Evolutionary conservation across 2,113 vertebrate genomes (phyloP).

Genomic region (Siniperca knerii): DNA sequence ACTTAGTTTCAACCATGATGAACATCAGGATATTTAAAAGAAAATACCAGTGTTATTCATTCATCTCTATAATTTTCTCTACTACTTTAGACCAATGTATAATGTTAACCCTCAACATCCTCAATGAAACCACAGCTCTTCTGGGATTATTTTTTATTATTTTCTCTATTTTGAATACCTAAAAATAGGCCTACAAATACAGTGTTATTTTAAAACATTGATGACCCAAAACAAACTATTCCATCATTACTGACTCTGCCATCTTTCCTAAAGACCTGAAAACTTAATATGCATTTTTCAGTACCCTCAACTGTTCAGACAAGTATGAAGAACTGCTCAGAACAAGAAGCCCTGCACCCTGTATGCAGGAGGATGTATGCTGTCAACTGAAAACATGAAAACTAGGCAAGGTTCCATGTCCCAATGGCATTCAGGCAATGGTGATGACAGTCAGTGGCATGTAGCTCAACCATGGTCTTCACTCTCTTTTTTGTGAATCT

Average conservation of each 20-base stretch:
- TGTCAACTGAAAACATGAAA: constrained; percentile 31
- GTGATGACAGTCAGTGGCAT: constrained; percentile 4
- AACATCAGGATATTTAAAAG: constrained; percentile 46
- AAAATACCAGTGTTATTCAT: constrained; percentile 22
- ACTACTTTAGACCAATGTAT: neutral
- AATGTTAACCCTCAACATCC: neutral
- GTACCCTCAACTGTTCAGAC: constrained; percentile 1
- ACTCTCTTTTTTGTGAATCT: neutral
- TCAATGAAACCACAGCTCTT: neutral
- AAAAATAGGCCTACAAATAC: neutral
- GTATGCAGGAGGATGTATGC: constrained; percentile 8
- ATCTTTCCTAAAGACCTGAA: neutral
- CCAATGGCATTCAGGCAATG: neutral
- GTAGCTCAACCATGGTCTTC: neutral
- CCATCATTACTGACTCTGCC: neutral
- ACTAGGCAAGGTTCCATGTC: neutral
- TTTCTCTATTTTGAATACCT: constrained; percentile 2
- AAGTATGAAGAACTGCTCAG: neutral
- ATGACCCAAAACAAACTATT: neutral
- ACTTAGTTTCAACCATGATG: constrained; percentile 32
- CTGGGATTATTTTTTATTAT: neutral
- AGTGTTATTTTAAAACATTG: neutral
- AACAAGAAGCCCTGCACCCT: neutral
- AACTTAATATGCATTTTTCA: neutral
- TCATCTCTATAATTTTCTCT: neutral